Evolutionary conservation across 2,797 vertebrate species (phyloP).

Genomic region (Gorsachius magnificus): DNA sequence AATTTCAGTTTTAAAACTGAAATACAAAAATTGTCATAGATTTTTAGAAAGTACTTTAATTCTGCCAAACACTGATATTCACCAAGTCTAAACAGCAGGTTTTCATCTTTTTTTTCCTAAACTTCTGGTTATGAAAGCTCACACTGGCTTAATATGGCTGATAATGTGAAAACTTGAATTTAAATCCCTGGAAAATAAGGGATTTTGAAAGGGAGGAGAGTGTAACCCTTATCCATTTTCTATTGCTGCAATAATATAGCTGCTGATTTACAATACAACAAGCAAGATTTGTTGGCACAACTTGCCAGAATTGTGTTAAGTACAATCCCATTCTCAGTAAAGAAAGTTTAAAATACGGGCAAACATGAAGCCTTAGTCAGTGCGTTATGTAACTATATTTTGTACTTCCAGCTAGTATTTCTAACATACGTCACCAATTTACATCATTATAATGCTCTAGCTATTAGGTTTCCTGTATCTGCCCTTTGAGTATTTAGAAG

Average conservation of each 20-base stretch:
- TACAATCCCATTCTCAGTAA: neutral
- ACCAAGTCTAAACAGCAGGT: neutral
- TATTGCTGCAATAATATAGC: neutral
- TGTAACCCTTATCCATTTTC: neutral
- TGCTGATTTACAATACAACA: neutral
- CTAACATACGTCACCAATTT: neutral
- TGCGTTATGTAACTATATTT: neutral
- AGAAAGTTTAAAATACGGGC: neutral
- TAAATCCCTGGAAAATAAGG: neutral
- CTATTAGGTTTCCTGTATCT: neutral
- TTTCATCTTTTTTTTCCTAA: no score
- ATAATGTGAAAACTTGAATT: neutral
- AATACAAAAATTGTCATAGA: neutral
- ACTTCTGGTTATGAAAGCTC: neutral
- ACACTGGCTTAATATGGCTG: neutral
- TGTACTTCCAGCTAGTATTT: neutral
- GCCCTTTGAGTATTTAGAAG: neutral
- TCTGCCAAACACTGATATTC: neutral
- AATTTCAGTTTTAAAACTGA: neutral
- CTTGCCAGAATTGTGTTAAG: neutral
- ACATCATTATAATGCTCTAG: neutral
- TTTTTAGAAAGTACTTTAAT: neutral
- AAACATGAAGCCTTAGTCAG: neutral
- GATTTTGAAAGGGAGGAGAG: neutral
- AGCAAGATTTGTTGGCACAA: neutral